These are phyloP conservation scores for Tetragnatha versicolor DNA, from an alignment of 1,140 invertebrate species.

Conservation along the genomic window DNA sequence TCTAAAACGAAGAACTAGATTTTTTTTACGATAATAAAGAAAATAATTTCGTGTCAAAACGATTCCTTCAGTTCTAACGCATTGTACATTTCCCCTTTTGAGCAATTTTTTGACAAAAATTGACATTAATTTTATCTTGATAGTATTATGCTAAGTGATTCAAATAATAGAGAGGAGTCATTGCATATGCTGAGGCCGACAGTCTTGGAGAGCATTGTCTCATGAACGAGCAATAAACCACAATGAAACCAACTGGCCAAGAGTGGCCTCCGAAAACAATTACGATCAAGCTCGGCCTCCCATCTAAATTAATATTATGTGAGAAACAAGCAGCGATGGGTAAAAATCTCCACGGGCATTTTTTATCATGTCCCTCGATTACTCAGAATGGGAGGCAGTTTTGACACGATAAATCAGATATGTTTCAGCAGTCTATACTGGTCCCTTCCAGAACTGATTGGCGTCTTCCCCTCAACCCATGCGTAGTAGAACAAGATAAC, in stretches of 20 bases:
- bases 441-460: slow-evolving; percentile 30
- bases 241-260: background rate
- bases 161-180: no score
- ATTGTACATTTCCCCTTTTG: no score
- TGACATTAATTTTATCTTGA: no score
- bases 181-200: no score
- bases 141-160: no score
- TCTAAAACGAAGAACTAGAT: no score
- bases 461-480: background rate
- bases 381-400: background rate
- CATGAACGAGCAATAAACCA: background rate
- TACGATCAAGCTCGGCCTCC: background rate
- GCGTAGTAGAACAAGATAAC: background rate
- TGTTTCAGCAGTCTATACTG: slow-evolving; percentile 5
- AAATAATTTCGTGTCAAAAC: no score
- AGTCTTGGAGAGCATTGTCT: no score
- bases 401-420: slow-evolving; percentile 36
- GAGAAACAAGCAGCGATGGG: background rate
- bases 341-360: background rate
- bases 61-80: no score
- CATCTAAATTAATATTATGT: slow-evolving; percentile 34
- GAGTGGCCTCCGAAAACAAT: background rate
- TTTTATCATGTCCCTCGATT: background rate
- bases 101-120: no score
- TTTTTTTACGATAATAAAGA: no score